Conservation (phyloP, 1,140 invertebrate species). For the Lepidostoma basale region DNA sequence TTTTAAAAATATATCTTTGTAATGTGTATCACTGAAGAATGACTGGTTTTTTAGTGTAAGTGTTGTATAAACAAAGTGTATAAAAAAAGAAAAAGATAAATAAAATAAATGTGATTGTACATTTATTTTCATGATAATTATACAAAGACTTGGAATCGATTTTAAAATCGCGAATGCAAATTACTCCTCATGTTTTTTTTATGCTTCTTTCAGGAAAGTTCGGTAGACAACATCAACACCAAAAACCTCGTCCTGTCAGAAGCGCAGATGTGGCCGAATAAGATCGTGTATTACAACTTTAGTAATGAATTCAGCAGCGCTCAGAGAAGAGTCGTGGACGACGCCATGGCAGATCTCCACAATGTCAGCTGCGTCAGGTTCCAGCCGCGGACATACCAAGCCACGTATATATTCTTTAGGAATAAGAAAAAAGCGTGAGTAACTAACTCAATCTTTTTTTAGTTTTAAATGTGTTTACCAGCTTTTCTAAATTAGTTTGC, state of each 20-base stretch:
- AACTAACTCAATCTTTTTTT: not conserved
- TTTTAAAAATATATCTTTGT: too few species aligned
- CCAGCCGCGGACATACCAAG: constrained; percentile 26
- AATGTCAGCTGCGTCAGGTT: constrained; percentile 45
- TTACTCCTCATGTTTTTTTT: too few species aligned
- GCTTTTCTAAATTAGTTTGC: too few species aligned
- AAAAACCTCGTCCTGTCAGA: constrained; percentile 41
- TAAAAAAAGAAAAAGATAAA: too few species aligned
- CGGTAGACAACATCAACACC: constrained; percentile 32
- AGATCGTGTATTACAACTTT: constrained; percentile 46
- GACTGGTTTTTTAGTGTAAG: too few species aligned
- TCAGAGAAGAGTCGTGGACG: constrained; percentile 30
- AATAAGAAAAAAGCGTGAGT: constrained; percentile 45
- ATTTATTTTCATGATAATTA: too few species aligned
- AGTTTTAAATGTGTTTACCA: too few species aligned
- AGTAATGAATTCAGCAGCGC: constrained; percentile 34
- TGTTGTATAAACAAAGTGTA: too few species aligned
- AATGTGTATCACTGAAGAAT: too few species aligned
- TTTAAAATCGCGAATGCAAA: too few species aligned
- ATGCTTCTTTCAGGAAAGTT: constrained; percentile 37
- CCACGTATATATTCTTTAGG: constrained; percentile 41
- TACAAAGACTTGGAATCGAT: too few species aligned
- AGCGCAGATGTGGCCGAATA: constrained; percentile 43
- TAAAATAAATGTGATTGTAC: too few species aligned
- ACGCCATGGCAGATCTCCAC: constrained; percentile 42